phyloP scores from a whole-genome alignment of 2,113 vertebrate genomes.

The Ciconia maguari region DNA sequence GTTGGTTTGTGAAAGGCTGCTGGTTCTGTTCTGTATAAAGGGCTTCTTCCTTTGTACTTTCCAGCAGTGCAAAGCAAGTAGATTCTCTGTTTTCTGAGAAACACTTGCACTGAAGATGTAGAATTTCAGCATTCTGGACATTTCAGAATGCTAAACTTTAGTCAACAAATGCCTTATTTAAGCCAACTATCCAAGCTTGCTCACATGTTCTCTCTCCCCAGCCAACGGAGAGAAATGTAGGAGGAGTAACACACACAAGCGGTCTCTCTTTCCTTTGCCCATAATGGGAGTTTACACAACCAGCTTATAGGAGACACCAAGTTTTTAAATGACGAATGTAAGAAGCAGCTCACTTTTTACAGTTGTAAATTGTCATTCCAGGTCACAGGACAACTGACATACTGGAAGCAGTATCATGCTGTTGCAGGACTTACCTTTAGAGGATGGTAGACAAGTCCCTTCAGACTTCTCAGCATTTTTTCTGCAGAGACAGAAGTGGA shows the following conservation, averaged over 20 bases:
- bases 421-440: conserved; percentile 42
- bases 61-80: neutral
- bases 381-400: neutral
- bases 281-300: neutral
- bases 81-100: neutral
- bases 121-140: neutral
- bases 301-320: neutral
- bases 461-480: conserved; percentile 65
- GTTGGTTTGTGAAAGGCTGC: neutral
- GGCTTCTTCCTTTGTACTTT: neutral
- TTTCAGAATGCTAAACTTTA: neutral
- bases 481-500: neutral
- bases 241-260: too few relatives aligned
- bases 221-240: neutral
- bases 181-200: neutral
- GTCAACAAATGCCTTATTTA: neutral
- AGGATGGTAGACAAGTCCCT: neutral
- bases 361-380: neutral
- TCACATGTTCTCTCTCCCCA: neutral
- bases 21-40: neutral
- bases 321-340: neutral
- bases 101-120: neutral
- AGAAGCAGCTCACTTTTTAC: neutral
- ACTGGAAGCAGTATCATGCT: neutral
- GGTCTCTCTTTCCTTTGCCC: neutral